Evolutionary conservation across 2,888 invertebrate species (phyloP).

Genomic region (Polymixis lichenea): DNA sequence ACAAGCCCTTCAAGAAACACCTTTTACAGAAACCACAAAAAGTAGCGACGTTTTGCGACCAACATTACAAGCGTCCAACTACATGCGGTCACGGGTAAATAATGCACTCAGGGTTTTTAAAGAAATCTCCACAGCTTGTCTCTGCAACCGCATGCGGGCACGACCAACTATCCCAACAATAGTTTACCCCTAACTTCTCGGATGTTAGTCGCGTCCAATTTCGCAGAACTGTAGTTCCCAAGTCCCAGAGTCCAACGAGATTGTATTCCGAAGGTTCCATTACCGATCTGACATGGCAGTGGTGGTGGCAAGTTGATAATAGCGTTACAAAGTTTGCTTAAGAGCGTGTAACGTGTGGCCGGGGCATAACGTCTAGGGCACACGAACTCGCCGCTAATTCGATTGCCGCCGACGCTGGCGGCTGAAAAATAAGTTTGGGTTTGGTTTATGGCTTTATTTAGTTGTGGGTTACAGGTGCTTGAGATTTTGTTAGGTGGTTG

Average conservation of each 20-base stretch:
- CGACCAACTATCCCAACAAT: slow-evolving; percentile 21
- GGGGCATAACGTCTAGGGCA: slow-evolving; percentile 73
- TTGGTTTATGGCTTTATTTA: slow-evolving; percentile 56
- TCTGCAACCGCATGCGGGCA: slow-evolving; percentile 12
- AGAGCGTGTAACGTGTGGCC: slow-evolving; percentile 80
- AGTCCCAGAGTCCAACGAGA: slow-evolving; percentile 68
- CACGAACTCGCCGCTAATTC: slow-evolving; percentile 70
- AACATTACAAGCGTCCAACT: no score
- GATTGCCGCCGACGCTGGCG: slow-evolving; percentile 65
- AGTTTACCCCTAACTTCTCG: slow-evolving; percentile 55
- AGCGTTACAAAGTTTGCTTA: slow-evolving; percentile 79
- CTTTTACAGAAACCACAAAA: no score
- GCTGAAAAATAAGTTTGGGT: slow-evolving; percentile 67
- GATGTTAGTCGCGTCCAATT: slow-evolving; percentile 64
- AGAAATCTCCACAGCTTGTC: slow-evolving; percentile 1
- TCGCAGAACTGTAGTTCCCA: slow-evolving; percentile 58
- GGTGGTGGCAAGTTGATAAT: slow-evolving; percentile 75
- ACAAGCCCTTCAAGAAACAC: no score
- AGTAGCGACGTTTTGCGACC: not conserved
- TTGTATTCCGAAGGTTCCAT: slow-evolving; percentile 71
- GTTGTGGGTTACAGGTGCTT: slow-evolving; percentile 28
- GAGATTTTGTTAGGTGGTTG: slow-evolving; percentile 20
- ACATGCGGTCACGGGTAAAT: no score
- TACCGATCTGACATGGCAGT: slow-evolving; percentile 66
- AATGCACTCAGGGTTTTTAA: not conserved